phyloP scores from a whole-genome alignment of 1,140 invertebrate genomes.

The Bombus confusus region DNA sequence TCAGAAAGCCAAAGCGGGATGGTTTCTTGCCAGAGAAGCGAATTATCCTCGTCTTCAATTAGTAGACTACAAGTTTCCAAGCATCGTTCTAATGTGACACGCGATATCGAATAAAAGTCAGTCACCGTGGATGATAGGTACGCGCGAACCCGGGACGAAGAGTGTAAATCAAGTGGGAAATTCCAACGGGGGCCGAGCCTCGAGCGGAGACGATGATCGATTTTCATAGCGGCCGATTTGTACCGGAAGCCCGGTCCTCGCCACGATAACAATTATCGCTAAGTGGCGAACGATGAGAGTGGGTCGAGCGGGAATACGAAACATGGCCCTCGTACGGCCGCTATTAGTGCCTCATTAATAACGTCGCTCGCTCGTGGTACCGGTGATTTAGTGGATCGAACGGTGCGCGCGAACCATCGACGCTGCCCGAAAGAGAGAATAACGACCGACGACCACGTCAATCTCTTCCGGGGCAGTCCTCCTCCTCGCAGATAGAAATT shows the following conservation, averaged over 20 bases:
- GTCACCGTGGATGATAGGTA: background rate
- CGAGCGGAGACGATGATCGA: conserved; percentile 47
- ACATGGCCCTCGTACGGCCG: conserved; percentile 54
- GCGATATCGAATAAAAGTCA: background rate
- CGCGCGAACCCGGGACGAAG: background rate
- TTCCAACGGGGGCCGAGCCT: background rate
- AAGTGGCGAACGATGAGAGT: conserved; percentile 67
- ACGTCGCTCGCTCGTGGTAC: conserved; percentile 62
- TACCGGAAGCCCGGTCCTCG: conserved; percentile 38
- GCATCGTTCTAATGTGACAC: background rate
- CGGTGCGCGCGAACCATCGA: conserved; percentile 15
- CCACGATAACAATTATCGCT: conserved; percentile 66
- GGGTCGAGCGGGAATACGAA: conserved; percentile 63
- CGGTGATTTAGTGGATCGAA: conserved; percentile 61
- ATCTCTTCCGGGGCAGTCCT: conserved; percentile 36
- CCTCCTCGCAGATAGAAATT: conserved; percentile 39
- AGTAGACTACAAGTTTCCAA: background rate
- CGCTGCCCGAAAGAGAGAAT: conserved; percentile 53
- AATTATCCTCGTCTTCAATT: background rate
- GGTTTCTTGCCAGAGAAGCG: background rate
- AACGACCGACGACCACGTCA: conserved; percentile 56
- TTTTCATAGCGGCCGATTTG: conserved; percentile 53
- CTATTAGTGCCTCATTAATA: conserved; percentile 72
- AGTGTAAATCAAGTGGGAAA: conserved; percentile 4
- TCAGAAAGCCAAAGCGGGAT: background rate